Base-by-base conservation (phyloP, 2,888 invertebrate genomes). In the Cloeon dipterum region DNA sequence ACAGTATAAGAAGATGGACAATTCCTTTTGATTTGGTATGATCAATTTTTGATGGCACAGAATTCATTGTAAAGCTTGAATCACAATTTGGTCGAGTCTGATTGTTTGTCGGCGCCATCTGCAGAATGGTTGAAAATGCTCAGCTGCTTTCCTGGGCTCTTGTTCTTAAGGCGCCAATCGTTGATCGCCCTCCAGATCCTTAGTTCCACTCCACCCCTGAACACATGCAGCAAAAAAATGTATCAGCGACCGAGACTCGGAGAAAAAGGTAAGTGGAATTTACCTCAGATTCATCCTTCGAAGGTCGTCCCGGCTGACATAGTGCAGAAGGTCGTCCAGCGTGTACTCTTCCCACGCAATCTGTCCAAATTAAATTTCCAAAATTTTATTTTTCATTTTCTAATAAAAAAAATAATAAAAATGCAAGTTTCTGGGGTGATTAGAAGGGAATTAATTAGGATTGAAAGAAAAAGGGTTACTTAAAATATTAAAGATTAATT, bases 131-230 rank as follows among this genome's bases (percentile, higher is more conserved):
- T n/a, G n/a, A n/a, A n/a, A n/a, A n/a, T n/a, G n/a, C n/a, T n/a
- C n/a, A n/a, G n/a, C n/a, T n/a, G n/a, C n/a, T n/a, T n/a, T n/a
- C 16, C 29, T 14, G 13, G 29, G 18, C 36, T n/a, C 1, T 39
- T 38, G 18, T 39, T 38, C 2, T 42, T 42, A 18, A 36, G 33
- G 3, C 74, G 62, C 49, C 70, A 66, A 32, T 70, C 66, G 40
- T 68, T 55, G 38, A 91, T 71, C 0, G 81, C 76, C 42, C 75
- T 71, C 89, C 89, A 91, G 42, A 91, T 61, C 38, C 77, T 68
- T 34, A 88, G 68, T 52, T 86, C 79, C 18, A 79, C 66, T 26
- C 88, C 88, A 37, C 81, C 76, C 52, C 79, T 81, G 58, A 37
- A 52, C 52, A 43, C 10, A n/a, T 2, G n/a, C 25, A 25, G 25